A percentile compares a stretch with the other conserved stretches of the same genome.
phyloP scores from a whole-genome alignment of 1,140 invertebrate species.

The Berghia stephanieae region DNA sequence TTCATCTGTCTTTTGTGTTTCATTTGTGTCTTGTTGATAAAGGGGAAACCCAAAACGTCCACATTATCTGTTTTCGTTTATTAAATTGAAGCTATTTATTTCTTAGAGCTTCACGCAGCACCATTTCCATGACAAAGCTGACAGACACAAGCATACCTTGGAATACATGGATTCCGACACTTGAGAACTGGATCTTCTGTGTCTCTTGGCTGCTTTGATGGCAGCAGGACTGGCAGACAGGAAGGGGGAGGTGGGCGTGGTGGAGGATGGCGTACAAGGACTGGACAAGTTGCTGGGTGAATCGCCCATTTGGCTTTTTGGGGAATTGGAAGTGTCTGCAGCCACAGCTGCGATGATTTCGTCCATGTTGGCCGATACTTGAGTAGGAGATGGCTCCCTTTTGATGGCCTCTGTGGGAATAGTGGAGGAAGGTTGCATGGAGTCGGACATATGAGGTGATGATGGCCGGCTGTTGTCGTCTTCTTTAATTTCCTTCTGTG shows the following conservation, averaged over 20 bases:
- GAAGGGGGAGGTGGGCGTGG: constrained; percentile 33
- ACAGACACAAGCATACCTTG: constrained; percentile 5
- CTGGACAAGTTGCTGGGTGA: constrained; percentile 36
- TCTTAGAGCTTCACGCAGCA: not conserved
- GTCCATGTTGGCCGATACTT: constrained; percentile 24
- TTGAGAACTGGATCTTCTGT: constrained; percentile 28
- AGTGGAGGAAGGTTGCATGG: constrained; percentile 35
- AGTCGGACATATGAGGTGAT: constrained; percentile 20
- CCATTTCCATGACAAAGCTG: not conserved
- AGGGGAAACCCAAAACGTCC: too few relatives aligned
- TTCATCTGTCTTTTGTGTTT: too few relatives aligned
- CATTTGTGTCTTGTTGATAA: too few relatives aligned
- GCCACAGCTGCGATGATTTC: constrained; percentile 29
- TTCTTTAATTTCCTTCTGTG: constrained; percentile 69
- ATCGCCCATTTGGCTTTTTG: constrained; percentile 17
- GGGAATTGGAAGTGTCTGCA: constrained; percentile 21
- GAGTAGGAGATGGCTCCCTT: too few relatives aligned
- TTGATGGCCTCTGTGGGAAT: constrained; percentile 45
- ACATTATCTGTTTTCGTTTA: too few relatives aligned
- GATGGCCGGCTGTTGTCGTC: constrained; percentile 60
- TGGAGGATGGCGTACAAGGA: constrained; percentile 39
- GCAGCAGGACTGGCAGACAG: not conserved
- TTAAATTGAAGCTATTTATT: not conserved
- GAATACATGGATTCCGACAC: constrained; percentile 20
- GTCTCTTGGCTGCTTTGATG: constrained; percentile 23